Evolutionary conservation across 2,113 vertebrate species (phyloP).

Genomic region (Cynopterus brachyotis): DNA sequence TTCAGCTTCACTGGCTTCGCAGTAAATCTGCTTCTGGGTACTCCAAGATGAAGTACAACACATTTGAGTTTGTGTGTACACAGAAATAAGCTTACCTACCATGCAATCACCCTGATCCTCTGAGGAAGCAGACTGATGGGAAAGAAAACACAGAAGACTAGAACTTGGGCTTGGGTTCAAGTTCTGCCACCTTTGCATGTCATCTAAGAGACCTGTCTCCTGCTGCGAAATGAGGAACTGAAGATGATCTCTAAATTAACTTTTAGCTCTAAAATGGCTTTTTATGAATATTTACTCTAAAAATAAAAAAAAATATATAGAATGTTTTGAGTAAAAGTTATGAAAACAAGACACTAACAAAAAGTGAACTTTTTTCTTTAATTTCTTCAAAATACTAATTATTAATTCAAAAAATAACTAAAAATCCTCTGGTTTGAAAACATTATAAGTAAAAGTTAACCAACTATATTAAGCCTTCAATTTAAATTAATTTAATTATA

Average conservation of each 20-base stretch:
- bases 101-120: not conserved
- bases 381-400: constrained; percentile 16
- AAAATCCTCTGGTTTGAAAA: not conserved
- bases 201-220: not conserved
- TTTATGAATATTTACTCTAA: constrained; percentile 2
- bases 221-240: not conserved
- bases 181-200: not conserved
- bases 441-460: not conserved
- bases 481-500: not conserved
- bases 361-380: constrained; percentile 37
- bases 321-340: not conserved
- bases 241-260: not conserved
- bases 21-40: not conserved
- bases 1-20: not conserved
- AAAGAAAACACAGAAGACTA: not conserved
- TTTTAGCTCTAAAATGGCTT: not conserved
- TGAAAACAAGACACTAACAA: not conserved
- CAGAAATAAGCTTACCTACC: not conserved
- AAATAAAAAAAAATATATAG: not conserved
- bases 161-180: not conserved
- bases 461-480: not conserved
- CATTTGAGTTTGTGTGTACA: not conserved
- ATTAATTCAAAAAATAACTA: not conserved
- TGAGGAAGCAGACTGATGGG: not conserved
- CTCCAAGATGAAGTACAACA: not conserved